Evolutionary conservation across 2,113 vertebrate species (phyloP).

Genomic region (Canis aureus): DNA sequence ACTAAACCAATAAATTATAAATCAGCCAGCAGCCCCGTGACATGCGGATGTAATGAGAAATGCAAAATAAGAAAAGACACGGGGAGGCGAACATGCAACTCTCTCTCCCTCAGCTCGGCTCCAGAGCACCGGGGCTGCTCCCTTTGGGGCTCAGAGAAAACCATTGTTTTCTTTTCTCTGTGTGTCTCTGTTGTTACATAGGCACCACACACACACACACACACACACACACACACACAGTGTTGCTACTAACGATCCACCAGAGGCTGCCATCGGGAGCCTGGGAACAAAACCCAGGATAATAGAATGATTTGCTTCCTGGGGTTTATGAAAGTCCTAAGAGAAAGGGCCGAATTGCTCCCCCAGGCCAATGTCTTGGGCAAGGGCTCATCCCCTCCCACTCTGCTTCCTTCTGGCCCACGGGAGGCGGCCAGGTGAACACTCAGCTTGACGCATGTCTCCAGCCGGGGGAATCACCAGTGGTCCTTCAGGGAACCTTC

Average conservation of each 20-base stretch:
- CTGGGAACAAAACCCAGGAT: slow-evolving; percentile 35
- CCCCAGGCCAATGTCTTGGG: neutral
- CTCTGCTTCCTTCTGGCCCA: neutral
- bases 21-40: slow-evolving; percentile 83
- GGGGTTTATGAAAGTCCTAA: slow-evolving; percentile 36
- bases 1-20: slow-evolving; percentile 86
- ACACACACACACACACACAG: neutral
- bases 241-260: neutral
- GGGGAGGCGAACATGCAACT: slow-evolving; percentile 57
- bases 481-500: neutral
- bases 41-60: slow-evolving; percentile 84
- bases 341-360: neutral
- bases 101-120: slow-evolving; percentile 66
- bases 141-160: slow-evolving; percentile 64
- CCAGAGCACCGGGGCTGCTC: neutral
- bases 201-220: neutral
- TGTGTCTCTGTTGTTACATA: slow-evolving; percentile 60
- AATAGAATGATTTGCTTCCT: slow-evolving; percentile 52
- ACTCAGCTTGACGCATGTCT: neutral
- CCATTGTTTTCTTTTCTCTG: slow-evolving; percentile 69
- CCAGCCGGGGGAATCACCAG: accelerated
- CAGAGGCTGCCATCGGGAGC: slow-evolving; percentile 23
- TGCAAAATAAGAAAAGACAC: slow-evolving; percentile 83
- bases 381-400: neutral
- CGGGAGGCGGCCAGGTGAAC: neutral